A percentile compares a stretch with the other conserved stretches of the same genome.
Conservation (phyloP, 2,888 invertebrate genomes). For the Brenthis ino region DNA sequence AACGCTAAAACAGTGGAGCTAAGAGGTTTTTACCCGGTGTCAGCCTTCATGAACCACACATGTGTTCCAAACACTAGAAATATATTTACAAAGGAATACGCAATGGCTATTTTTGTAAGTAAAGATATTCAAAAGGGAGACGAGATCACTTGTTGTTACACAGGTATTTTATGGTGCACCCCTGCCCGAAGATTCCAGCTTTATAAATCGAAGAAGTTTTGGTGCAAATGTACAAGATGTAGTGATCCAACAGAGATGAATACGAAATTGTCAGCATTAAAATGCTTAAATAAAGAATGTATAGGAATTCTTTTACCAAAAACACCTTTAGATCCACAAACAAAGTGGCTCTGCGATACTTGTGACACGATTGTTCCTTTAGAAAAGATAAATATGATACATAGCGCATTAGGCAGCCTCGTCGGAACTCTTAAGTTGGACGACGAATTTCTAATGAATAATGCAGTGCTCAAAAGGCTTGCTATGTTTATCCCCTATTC, state of each 20-base stretch:
- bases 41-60: constrained; percentile 85
- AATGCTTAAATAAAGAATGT: constrained; percentile 77
- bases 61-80: constrained; percentile 87
- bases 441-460: constrained; percentile 71
- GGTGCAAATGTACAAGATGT: constrained; percentile 85
- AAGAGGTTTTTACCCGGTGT: constrained; percentile 85
- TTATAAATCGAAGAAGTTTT: constrained; percentile 84
- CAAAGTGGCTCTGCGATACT: constrained; percentile 82
- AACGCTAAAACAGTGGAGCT: constrained; percentile 64
- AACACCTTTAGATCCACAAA: constrained; percentile 68
- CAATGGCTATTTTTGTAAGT: constrained; percentile 83
- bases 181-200: constrained; percentile 83
- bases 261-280: constrained; percentile 77
- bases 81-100: constrained; percentile 77
- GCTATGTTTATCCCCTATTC: constrained; percentile 63
- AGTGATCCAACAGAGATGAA: constrained; percentile 84
- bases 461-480: constrained; percentile 57
- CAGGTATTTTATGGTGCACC: constrained; percentile 86
- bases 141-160: constrained; percentile 86
- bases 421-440: constrained; percentile 73
- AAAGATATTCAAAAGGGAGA: constrained; percentile 80
- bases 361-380: constrained; percentile 66
- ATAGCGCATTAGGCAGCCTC: constrained; percentile 79
- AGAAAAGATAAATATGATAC: constrained; percentile 70
- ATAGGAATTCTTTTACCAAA: constrained; percentile 79